phyloP scores from a whole-genome alignment of 2,888 invertebrate species.

The Incurvaria masculella region DNA sequence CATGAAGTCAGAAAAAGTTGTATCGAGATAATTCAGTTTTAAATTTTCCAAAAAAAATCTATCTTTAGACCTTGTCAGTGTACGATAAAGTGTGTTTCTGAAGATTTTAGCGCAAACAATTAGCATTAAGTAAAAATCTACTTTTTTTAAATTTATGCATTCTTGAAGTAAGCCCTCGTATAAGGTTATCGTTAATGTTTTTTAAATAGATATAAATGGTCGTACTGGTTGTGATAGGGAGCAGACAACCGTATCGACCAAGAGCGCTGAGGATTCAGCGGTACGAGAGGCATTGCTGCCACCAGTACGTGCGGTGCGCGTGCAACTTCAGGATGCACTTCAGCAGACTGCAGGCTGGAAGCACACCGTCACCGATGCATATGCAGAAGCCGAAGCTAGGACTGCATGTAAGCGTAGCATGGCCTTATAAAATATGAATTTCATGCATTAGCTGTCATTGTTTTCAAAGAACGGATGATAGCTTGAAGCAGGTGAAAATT shows the following conservation, averaged over 20 bases:
- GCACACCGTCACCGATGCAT: slow-evolving; percentile 31
- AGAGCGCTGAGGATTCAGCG: slow-evolving; percentile 22
- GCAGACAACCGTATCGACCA: slow-evolving; percentile 22
- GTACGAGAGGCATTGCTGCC: slow-evolving; percentile 26
- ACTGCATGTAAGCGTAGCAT: slow-evolving; percentile 40
- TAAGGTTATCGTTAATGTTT: neutral
- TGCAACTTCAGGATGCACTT: slow-evolving; percentile 31
- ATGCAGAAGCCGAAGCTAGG: slow-evolving; percentile 32
- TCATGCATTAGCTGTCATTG: too few species aligned
- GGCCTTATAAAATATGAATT: too few species aligned
- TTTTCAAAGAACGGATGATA: too few species aligned
- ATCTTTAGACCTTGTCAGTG: too few species aligned
- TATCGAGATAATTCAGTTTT: too few species aligned
- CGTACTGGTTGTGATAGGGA: slow-evolving; percentile 23
- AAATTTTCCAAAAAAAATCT: too few species aligned
- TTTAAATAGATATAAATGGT: neutral
- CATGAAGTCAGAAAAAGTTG: too few species aligned
- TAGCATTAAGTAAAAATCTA: too few species aligned
- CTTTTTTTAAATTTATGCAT: neutral
- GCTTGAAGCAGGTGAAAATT: too few species aligned
- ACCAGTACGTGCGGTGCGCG: slow-evolving; percentile 33
- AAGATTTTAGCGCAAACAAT: too few species aligned
- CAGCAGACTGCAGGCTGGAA: slow-evolving; percentile 34
- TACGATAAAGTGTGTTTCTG: too few species aligned
- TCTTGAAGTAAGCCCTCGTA: neutral